Evolutionary conservation across 2,797 vertebrate species (phyloP).

Genomic region (Florisuga fusca): DNA sequence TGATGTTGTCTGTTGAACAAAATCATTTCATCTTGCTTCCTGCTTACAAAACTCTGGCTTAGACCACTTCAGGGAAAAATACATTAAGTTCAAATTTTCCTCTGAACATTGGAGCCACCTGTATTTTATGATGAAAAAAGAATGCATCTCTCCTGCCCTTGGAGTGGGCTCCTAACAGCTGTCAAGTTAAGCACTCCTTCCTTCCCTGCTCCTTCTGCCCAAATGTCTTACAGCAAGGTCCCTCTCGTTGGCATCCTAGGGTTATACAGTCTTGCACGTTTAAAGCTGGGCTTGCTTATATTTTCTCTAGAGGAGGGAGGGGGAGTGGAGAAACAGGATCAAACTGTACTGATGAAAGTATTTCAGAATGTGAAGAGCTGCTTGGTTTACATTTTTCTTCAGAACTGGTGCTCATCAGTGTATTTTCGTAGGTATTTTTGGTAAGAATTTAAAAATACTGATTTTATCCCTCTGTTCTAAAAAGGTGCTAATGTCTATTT

Average conservation of each 20-base stretch:
- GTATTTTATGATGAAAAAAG: not conserved
- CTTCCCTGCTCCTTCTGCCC: not conserved
- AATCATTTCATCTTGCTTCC: constrained; percentile 19
- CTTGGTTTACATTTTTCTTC: fast-evolving
- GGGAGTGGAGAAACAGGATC: not conserved
- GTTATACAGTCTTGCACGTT: too few species aligned
- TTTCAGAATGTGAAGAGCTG: not conserved
- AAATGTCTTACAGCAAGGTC: too few species aligned
- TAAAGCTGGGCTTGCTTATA: not conserved
- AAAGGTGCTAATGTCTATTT: not conserved
- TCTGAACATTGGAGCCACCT: not conserved
- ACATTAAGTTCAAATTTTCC: not conserved
- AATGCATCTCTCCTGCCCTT: not conserved
- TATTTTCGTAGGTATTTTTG: not conserved
- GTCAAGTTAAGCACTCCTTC: not conserved
- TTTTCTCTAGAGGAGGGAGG: not conserved
- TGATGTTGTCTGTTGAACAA: not conserved
- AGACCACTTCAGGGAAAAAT: not conserved
- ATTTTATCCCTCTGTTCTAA: not conserved
- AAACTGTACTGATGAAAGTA: not conserved
- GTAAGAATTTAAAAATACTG: not conserved
- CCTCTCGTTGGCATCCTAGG: not conserved
- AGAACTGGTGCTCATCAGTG: not conserved
- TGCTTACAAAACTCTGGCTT: not conserved
- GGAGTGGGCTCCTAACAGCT: not conserved